Evolutionary conservation across 2,888 invertebrate species (phyloP).

Genomic region (Nesidiocoris tenuis): DNA sequence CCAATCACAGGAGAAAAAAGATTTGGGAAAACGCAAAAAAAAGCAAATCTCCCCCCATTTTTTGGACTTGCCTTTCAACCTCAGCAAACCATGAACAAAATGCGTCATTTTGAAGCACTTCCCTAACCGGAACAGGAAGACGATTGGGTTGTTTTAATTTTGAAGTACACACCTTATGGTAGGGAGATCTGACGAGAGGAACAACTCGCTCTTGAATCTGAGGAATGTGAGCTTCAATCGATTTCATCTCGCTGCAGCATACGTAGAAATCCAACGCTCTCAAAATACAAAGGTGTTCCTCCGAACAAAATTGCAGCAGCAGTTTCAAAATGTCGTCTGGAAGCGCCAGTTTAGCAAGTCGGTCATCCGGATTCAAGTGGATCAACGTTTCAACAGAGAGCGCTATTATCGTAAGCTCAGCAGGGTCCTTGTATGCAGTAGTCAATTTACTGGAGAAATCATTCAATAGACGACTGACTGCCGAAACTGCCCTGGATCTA

Average conservation of each 20-base stretch:
- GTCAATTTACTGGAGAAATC: background rate
- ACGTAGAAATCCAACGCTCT: slow-evolving; percentile 61
- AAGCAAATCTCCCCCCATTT: too few species aligned
- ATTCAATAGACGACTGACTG: slow-evolving; percentile 39
- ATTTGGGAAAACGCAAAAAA: too few species aligned
- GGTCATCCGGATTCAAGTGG: slow-evolving; percentile 35
- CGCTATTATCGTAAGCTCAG: slow-evolving; percentile 17
- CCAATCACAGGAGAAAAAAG: too few species aligned
- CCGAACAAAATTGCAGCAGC: slow-evolving; percentile 21
- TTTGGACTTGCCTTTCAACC: too few species aligned
- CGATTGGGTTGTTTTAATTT: too few species aligned
- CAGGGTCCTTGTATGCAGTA: background rate
- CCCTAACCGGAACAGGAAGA: too few species aligned
- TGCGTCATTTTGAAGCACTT: too few species aligned
- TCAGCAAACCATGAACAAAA: too few species aligned
- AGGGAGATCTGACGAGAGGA: slow-evolving; percentile 67
- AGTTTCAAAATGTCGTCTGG: slow-evolving; percentile 36
- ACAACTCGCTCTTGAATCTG: slow-evolving; percentile 57
- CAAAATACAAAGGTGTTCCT: slow-evolving; percentile 54
- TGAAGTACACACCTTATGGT: slow-evolving; percentile 61
- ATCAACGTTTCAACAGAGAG: slow-evolving; percentile 38
- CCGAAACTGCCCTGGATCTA: slow-evolving; percentile 16
- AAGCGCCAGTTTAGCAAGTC: slow-evolving; percentile 22
- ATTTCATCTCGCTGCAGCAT: slow-evolving; percentile 56
- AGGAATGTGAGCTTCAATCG: slow-evolving; percentile 54